Evolutionary conservation across 2,113 vertebrate species (phyloP).

Genomic region (Halichoerus grypus): DNA sequence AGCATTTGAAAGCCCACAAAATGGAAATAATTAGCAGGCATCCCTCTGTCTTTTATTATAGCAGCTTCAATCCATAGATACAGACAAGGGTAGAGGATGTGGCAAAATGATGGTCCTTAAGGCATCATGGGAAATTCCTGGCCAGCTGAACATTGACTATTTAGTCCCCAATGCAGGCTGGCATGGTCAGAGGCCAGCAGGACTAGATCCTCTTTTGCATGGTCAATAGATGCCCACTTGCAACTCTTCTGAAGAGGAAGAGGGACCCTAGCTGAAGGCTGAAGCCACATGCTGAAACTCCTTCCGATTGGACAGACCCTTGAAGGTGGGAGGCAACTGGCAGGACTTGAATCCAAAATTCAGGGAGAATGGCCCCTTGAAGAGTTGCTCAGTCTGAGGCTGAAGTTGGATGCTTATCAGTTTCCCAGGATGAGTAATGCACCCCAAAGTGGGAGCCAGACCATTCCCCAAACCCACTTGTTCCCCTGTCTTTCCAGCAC

Average conservation of each 20-base stretch:
- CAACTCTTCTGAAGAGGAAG: neutral
- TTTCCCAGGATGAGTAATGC: neutral
- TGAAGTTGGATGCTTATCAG: neutral
- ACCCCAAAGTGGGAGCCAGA: fast-evolving
- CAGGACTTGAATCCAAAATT: neutral
- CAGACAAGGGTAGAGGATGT: neutral
- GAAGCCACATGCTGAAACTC: neutral
- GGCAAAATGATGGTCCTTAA: neutral
- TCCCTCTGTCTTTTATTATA: neutral
- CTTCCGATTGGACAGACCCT: neutral
- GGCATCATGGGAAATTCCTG: neutral
- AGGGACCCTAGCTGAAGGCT: too few relatives aligned
- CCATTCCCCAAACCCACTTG: neutral
- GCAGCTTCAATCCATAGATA: neutral
- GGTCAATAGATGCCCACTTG: neutral
- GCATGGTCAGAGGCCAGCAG: neutral
- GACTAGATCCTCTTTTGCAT: neutral
- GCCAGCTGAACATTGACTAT: neutral
- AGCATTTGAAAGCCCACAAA: neutral
- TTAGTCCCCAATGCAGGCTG: neutral
- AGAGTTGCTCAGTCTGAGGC: neutral
- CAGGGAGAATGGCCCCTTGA: neutral
- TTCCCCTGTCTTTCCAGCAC: neutral
- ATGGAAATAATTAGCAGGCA: neutral
- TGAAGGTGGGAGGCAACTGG: neutral